phyloP scores from a whole-genome alignment of 2,888 invertebrate species.

The Oscheius sp. region DNA sequence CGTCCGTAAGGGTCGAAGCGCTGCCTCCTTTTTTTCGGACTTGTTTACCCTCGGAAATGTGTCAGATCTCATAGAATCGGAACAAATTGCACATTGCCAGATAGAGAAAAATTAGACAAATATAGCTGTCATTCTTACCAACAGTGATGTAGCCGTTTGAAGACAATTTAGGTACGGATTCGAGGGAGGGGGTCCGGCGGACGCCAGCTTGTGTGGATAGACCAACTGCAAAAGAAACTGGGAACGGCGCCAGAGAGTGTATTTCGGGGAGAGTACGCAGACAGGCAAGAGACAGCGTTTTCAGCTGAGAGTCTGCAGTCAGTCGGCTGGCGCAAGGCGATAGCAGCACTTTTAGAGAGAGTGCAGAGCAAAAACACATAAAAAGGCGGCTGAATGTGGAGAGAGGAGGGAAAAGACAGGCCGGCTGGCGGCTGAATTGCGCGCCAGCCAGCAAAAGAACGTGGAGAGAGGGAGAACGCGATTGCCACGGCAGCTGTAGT shows the following conservation, averaged over 20 bases:
- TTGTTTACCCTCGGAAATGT: constrained; percentile 11
- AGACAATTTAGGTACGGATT: constrained; percentile 33
- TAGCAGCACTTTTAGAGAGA: constrained; percentile 15
- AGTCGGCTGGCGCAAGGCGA: constrained; percentile 2
- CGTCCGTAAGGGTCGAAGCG: not conserved
- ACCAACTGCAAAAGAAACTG: constrained; percentile 37
- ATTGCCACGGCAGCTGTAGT: constrained; percentile 35
- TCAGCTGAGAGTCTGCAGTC: constrained; percentile 17
- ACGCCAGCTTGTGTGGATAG: constrained; percentile 37
- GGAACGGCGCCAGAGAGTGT: constrained; percentile 37
- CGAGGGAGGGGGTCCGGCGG: constrained; percentile 37
- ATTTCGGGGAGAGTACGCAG: constrained; percentile 23
- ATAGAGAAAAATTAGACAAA: not conserved
- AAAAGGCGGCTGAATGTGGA: constrained; percentile 22
- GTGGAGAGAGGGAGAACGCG: constrained; percentile 32
- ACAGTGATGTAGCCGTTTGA: constrained; percentile 28
- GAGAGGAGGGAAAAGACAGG: not conserved
- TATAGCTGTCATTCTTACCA: constrained; percentile 29
- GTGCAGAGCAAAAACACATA: constrained; percentile 33
- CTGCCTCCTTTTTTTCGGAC: constrained; percentile 4
- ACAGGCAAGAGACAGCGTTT: constrained; percentile 6
- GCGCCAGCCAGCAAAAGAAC: constrained; percentile 36
- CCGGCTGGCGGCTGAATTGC: constrained; percentile 28
- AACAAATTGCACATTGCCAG: not conserved
- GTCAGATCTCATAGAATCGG: not conserved